Percentiles rank a stretch among this genome's conserved stretches.
These are phyloP conservation scores for Crotalus helleri DNA, from an alignment of 2,113 vertebrate genomes.

Conservation along the genomic window DNA sequence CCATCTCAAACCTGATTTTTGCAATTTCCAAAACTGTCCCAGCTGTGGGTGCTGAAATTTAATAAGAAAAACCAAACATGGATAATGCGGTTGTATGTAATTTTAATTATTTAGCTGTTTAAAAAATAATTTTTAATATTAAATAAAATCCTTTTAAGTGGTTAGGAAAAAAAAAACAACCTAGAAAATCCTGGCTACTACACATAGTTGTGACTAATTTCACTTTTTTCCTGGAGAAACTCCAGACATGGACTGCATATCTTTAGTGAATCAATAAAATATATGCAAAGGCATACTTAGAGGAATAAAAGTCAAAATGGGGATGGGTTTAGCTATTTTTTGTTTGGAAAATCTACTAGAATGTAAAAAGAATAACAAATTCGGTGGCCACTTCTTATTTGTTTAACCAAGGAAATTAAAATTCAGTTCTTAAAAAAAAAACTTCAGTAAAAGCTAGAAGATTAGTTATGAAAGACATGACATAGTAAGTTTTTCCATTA, in stretches of 20 bases:
- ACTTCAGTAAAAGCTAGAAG: not conserved
- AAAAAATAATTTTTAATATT: not conserved
- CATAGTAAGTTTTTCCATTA: conserved; percentile 20
- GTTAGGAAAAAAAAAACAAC: not conserved
- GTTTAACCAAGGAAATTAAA: conserved; percentile 29
- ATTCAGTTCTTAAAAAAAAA: conserved; percentile 3
- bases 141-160: not conserved
- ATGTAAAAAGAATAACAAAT: not conserved
- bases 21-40: not conserved
- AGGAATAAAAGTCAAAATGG: not conserved
- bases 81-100: not conserved
- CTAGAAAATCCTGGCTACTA: not conserved
- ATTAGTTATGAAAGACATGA: conserved; percentile 16
- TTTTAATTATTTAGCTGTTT: not conserved
- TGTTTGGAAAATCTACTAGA: not conserved
- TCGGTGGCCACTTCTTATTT: not conserved
- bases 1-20: not conserved
- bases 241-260: no score
- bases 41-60: not conserved
- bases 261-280: not conserved
- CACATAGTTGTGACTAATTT: not conserved
- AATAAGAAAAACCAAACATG: not conserved
- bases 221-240: not conserved
- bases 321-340: not conserved
- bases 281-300: not conserved